Conservation (phyloP, 2,888 invertebrate species). For the Bruchidius siliquastri region DNA sequence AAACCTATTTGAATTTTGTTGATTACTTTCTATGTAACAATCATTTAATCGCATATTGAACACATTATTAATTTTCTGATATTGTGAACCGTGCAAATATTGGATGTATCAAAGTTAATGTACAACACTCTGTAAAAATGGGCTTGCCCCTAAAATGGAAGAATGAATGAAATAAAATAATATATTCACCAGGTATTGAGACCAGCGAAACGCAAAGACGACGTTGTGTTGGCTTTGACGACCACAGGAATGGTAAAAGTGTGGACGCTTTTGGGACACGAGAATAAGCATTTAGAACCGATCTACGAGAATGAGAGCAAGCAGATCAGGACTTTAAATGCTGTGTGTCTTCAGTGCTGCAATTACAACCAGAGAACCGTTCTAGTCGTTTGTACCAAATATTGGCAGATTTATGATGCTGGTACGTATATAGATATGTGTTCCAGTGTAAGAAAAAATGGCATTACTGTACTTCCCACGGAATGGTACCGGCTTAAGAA, state of each 20-base stretch:
- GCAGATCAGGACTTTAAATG: conserved; percentile 90
- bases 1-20: too few species aligned
- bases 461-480: too few species aligned
- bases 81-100: too few species aligned
- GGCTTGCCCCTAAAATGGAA: too few species aligned
- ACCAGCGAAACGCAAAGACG: conserved; percentile 79
- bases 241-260: conserved; percentile 96
- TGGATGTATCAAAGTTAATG: too few species aligned
- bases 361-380: conserved; percentile 95
- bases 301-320: conserved; percentile 97
- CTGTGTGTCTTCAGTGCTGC: conserved; percentile 89
- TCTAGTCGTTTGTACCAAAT: conserved; percentile 92
- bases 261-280: conserved; percentile 88
- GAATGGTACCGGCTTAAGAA: too few species aligned
- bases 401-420: conserved; percentile 88
- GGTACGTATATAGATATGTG: conserved; percentile 48
- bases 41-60: too few species aligned
- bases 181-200: conserved; percentile 56
- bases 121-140: too few species aligned
- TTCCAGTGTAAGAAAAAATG: too few species aligned
- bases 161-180: too few species aligned
- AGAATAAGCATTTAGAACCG: conserved; percentile 80
- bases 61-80: too few species aligned
- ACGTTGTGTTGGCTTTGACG: conserved; percentile 91
- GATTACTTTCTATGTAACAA: too few species aligned